These are phyloP conservation scores for Pachliopta kotzebuea DNA, from an alignment of 2,888 invertebrate genomes.

Conservation along the genomic window DNA sequence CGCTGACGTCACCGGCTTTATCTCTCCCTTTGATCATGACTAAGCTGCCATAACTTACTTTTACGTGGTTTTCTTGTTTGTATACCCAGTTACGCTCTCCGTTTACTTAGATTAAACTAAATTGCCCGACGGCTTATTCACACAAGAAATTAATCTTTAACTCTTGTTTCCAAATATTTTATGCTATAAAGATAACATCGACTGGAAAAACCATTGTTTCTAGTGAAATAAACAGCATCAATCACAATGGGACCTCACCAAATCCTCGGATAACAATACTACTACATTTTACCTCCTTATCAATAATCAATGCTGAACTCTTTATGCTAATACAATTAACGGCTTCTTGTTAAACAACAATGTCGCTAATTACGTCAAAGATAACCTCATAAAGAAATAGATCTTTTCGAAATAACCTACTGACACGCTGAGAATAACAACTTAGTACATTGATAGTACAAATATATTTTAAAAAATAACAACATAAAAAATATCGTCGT, in stretches of 20 bases:
- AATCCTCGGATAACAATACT: not conserved
- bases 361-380: not conserved
- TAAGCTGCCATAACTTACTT: conserved; percentile 14
- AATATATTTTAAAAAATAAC: not conserved
- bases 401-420: not conserved
- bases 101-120: not conserved
- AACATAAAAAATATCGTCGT: not conserved
- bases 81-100: not conserved
- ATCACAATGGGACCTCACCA: not conserved
- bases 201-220: not conserved
- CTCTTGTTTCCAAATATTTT: not conserved
- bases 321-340: not conserved
- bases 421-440: not conserved
- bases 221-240: not conserved
- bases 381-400: not conserved
- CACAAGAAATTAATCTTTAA: not conserved
- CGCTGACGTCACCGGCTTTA: conserved; percentile 22
- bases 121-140: not conserved
- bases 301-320: conserved; percentile 1
- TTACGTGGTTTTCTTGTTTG: conserved; percentile 19
- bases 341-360: not conserved
- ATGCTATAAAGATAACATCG: too few relatives aligned
- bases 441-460: not conserved
- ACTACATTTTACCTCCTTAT: not conserved
- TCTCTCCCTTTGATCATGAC: conserved; percentile 10